Base-by-base conservation (phyloP, 2,113 vertebrate genomes). In the Ifrita kowaldi region DNA sequence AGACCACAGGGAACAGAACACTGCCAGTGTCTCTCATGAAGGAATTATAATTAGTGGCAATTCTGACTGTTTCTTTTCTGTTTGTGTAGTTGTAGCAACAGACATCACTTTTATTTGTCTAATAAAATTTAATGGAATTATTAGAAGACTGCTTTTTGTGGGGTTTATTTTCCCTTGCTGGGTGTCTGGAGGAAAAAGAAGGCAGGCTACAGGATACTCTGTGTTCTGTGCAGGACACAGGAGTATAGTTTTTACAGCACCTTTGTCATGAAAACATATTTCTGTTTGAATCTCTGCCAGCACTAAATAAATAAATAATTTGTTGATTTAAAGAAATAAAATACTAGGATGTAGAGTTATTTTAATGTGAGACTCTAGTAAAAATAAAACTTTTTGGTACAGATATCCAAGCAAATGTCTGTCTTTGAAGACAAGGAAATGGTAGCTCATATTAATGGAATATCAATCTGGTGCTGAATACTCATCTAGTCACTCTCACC, bases 401-500 rank as follows among this genome's bases (percentile, higher is more conserved):
- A 74, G 69, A 64, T 83, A 91, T 84, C 62, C 64, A 75, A 65
- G 59, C 49, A 96, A 95, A 94, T 56, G 13, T 49, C 81, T 95
- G 5, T 78, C 69, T 92, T 84, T 75, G 49, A 81, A 44, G 59
- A 55, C 84, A 85, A 70, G 78, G 94, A 93, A 96, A 85, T 71
- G 42, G 86, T 84, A 81, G 63, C 16, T 94, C 62, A 62, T 94
- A 95, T 95, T 92, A 96, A 93, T 76, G 89, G 59, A 77, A 93
- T 88, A 83, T 60, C 80, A 90, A 90, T 92, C 82, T 95, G 87
- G 82, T 82, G 87, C 57, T 93, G 57, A 88, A 80, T 91, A 85
- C 89, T 91, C 69, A 71, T 95, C 86, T 91, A 93, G 69, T 90
- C 94, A 93, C 76, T 97, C 73, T 71, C 77, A 95, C 57, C 84